A percentile compares a stretch with the other conserved stretches of the same genome.
phyloP scores from a whole-genome alignment of 2,888 invertebrate genomes.

The Limnephilus rhombicus region DNA sequence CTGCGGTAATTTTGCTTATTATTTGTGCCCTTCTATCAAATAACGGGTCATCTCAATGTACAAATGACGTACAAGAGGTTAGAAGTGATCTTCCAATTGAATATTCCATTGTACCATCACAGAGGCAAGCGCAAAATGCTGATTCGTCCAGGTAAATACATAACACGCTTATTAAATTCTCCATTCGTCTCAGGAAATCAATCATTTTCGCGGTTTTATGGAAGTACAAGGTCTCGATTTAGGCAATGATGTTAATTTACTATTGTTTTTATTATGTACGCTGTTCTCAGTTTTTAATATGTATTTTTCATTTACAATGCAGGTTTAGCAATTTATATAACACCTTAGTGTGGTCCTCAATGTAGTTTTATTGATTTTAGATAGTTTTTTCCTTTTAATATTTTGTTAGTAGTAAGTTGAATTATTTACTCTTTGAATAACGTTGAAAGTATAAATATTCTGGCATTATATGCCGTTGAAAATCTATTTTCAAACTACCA shows the following conservation, averaged over 20 bases:
- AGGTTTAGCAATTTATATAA: neutral
- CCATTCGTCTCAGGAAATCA: constrained; percentile 14
- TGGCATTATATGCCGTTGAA: neutral
- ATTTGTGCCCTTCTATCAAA: constrained; percentile 59
- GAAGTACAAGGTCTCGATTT: neutral
- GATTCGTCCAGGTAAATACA: constrained; percentile 87
- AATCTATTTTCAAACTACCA: neutral
- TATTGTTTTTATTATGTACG: neutral
- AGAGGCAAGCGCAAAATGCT: constrained; percentile 92
- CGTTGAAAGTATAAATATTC: too few relatives aligned
- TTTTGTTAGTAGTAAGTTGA: neutral
- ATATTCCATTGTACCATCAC: constrained; percentile 91
- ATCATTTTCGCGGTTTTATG: constrained; percentile 29
- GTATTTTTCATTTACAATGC: neutral
- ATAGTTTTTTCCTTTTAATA: neutral
- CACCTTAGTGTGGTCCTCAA: neutral
- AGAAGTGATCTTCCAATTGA: constrained; percentile 81
- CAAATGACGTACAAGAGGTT: constrained; percentile 68
- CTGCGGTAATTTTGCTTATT: constrained; percentile 52
- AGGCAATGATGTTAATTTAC: constrained; percentile 31
- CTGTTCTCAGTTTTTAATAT: neutral
- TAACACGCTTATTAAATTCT: neutral
- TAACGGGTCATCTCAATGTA: constrained; percentile 48
- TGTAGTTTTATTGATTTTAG: neutral
- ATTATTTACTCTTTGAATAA: neutral